Percentiles rank a stretch among this genome's conserved stretches.
Conservation (phyloP, 2,113 vertebrate genomes). For the Hypomesus transpacificus region DNA sequence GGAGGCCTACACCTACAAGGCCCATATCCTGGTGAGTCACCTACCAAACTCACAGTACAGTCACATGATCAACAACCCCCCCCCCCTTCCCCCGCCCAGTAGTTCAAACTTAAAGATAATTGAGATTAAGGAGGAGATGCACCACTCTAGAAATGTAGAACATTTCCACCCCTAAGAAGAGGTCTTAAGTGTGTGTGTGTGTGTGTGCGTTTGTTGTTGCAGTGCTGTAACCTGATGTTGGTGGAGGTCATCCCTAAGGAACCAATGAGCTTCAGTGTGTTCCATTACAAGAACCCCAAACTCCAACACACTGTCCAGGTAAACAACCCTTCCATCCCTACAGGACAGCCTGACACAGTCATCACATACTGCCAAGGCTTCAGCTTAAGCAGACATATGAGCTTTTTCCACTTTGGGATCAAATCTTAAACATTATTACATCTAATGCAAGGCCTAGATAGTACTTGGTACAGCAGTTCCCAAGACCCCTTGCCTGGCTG, state of each 20-base stretch:
- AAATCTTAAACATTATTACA: too few species aligned
- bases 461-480: slow-evolving; percentile 27
- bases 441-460: slow-evolving; percentile 8
- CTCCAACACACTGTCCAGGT: slow-evolving; percentile 98
- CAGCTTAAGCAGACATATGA: too few species aligned
- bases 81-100: too few species aligned
- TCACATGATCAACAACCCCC: too few species aligned
- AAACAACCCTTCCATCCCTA: slow-evolving; percentile 26
- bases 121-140: too few species aligned
- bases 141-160: too few species aligned
- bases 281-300: slow-evolving; percentile 99
- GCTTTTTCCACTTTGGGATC: too few species aligned
- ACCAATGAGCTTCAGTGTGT: slow-evolving; percentile 93
- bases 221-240: slow-evolving; percentile 99
- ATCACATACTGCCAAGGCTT: too few species aligned
- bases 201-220: slow-evolving; percentile 33
- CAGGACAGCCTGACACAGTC: not conserved
- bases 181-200: slow-evolving; percentile 2
- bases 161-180: too few species aligned
- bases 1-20: slow-evolving; percentile 91
- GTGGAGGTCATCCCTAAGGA: slow-evolving; percentile 97
- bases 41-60: not conserved
- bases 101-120: too few species aligned
- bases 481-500: not conserved
- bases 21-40: slow-evolving; percentile 89